Evolutionary conservation across 2,888 invertebrate species (phyloP).

Genomic region (Thysanoteuthis rhombus): DNA sequence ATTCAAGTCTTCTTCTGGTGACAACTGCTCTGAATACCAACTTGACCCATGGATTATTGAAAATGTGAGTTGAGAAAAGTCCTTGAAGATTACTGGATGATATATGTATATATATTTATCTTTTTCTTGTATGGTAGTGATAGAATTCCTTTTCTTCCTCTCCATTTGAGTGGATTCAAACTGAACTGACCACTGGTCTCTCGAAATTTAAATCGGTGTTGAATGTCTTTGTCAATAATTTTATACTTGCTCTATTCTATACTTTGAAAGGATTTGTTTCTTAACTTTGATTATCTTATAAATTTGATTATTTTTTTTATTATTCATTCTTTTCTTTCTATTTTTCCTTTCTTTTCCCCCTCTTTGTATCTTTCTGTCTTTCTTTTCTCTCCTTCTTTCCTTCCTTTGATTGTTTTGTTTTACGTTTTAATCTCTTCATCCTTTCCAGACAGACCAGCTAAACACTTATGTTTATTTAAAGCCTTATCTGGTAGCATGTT

Average conservation of each 20-base stretch:
- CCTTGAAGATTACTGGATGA: no score
- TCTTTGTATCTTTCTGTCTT: not conserved
- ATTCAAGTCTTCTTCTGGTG: no score
- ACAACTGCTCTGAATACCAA: no score
- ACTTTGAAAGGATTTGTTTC: no score
- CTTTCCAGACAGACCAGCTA: not conserved
- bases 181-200: no score
- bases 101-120: not conserved
- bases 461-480: not conserved
- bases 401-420: not conserved
- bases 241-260: no score
- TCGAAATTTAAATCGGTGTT: no score
- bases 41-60: no score
- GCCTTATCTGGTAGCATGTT: not conserved
- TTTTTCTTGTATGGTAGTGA: not conserved
- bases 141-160: not conserved
- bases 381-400: not conserved
- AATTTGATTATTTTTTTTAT: not conserved
- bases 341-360: not conserved
- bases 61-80: no score
- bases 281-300: no score
- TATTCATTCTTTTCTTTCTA: not conserved
- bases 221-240: no score
- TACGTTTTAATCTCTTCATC: not conserved
- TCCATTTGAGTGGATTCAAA: not conserved